phyloP scores from a whole-genome alignment of 2,113 vertebrate species.

The Gila orcuttii region DNA sequence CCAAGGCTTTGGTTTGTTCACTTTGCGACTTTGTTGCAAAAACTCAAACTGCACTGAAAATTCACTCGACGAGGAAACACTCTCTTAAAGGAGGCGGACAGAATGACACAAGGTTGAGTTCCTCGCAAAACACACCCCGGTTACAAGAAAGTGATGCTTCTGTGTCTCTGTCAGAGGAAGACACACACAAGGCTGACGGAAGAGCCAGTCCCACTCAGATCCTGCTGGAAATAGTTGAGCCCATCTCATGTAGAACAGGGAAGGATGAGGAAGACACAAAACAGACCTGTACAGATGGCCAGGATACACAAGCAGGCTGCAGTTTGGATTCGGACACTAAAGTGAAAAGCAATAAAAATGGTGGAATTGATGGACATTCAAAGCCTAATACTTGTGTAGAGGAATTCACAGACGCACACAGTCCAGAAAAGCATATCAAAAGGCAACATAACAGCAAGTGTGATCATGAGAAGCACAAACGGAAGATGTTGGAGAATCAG shows the following conservation, averaged over 20 bases:
- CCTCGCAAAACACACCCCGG: neutral
- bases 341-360: slow-evolving; percentile 34
- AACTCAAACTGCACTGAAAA: slow-evolving; percentile 77
- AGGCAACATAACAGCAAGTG: slow-evolving; percentile 73
- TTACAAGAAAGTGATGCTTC: neutral
- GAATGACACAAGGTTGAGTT: slow-evolving; percentile 7
- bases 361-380: slow-evolving; percentile 48
- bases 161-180: neutral
- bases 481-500: slow-evolving; percentile 27
- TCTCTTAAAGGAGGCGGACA: slow-evolving; percentile 36
- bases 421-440: slow-evolving; percentile 73
- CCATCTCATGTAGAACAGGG: neutral
- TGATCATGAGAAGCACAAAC: slow-evolving; percentile 71
- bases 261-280: neutral
- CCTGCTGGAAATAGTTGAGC: slow-evolving; percentile 55
- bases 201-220: slow-evolving; percentile 52
- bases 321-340: slow-evolving; percentile 35
- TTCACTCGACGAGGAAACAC: slow-evolving; percentile 71
- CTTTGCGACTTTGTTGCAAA: slow-evolving; percentile 70
- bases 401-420: slow-evolving; percentile 71
- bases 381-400: slow-evolving; percentile 77
- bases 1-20: slow-evolving; percentile 60
- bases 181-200: neutral
- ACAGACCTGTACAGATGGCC: neutral
- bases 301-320: neutral